phyloP scores from a whole-genome alignment of 1,140 invertebrate genomes.

The Pseudomyrmex sp. region DNA sequence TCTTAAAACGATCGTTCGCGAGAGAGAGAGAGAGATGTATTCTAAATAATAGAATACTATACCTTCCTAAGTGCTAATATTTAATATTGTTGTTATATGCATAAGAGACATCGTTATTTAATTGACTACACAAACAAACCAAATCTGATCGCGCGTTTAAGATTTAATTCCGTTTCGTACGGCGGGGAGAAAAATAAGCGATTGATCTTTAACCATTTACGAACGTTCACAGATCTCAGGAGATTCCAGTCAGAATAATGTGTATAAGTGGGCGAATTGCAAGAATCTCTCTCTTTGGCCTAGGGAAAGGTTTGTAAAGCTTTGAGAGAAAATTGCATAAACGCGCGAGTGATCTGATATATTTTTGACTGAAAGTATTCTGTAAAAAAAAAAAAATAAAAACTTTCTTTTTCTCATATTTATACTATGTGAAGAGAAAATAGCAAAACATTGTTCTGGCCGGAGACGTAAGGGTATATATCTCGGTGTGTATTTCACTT shows the following conservation, averaged over 20 bases:
- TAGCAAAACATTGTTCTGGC: conserved; percentile 11
- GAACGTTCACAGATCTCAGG: conserved; percentile 56
- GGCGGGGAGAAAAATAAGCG: neutral
- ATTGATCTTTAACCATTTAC: conserved; percentile 52
- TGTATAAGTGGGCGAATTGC: conserved; percentile 55
- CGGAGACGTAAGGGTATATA: conserved; percentile 1
- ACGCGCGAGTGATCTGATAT: conserved; percentile 71
- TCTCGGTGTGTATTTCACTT: conserved; percentile 1
- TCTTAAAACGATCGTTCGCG: conserved; percentile 35
- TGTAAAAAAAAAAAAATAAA: conserved; percentile 65
- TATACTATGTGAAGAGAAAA: conserved; percentile 22
- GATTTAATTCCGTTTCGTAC: conserved; percentile 56
- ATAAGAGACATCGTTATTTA: conserved; percentile 84
- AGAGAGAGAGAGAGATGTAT: conserved; percentile 54
- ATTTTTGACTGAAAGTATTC: conserved; percentile 79
- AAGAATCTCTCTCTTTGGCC: conserved; percentile 76
- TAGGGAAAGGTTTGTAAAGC: conserved; percentile 65
- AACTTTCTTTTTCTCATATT: conserved; percentile 61
- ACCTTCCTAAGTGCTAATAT: conserved; percentile 83
- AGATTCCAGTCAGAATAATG: conserved; percentile 57
- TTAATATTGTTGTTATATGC: conserved; percentile 86
- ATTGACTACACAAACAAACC: conserved; percentile 67
- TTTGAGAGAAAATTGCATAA: conserved; percentile 32
- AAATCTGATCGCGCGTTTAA: conserved; percentile 72
- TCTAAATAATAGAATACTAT: conserved; percentile 82